A percentile compares a stretch with the other conserved stretches of the same genome.
Conservation (phyloP, 2,113 vertebrate species). For the Tor tambroides region DNA sequence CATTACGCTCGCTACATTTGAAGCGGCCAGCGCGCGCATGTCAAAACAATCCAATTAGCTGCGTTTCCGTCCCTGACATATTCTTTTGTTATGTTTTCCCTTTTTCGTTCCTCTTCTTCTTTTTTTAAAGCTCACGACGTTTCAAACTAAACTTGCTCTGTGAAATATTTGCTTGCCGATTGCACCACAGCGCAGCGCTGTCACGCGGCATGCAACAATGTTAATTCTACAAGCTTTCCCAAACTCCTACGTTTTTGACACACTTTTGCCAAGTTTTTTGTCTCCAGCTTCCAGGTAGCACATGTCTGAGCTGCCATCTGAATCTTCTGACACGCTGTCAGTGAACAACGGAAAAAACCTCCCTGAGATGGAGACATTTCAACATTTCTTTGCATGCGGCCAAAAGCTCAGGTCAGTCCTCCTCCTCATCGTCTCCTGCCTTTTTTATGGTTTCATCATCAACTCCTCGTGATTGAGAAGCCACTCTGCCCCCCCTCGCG, state of each 20-base stretch:
- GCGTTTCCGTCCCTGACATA: constrained; percentile 46
- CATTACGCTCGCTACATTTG: constrained; percentile 68
- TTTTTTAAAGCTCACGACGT: not conserved
- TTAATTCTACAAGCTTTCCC: constrained; percentile 52
- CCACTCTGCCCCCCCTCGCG: not conserved
- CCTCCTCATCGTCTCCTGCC: constrained; percentile 8
- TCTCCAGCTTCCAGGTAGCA: constrained; percentile 21
- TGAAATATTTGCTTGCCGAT: constrained; percentile 40
- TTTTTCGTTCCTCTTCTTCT: constrained; percentile 17
- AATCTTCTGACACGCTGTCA: constrained; percentile 46
- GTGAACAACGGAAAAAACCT: constrained; percentile 6
- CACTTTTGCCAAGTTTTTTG: constrained; percentile 42
- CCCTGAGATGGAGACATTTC: constrained; percentile 45
- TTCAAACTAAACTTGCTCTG: constrained; percentile 1
- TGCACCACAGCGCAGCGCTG: constrained; percentile 24
- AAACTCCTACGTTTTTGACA: constrained; percentile 42
- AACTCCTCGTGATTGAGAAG: constrained; percentile 39
- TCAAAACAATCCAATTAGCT: constrained; percentile 63
- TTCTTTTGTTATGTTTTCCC: constrained; percentile 56
- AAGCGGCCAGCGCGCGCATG: constrained; percentile 65
- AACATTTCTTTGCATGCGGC: constrained; percentile 26
- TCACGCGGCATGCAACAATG: constrained; percentile 22
- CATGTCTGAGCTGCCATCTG: constrained; percentile 45
- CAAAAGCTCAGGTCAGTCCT: constrained; percentile 15
- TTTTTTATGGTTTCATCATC: constrained; percentile 41